These are phyloP conservation scores for Plectropomus leopardus DNA, from an alignment of 2,113 vertebrate genomes.

Conservation along the genomic window DNA sequence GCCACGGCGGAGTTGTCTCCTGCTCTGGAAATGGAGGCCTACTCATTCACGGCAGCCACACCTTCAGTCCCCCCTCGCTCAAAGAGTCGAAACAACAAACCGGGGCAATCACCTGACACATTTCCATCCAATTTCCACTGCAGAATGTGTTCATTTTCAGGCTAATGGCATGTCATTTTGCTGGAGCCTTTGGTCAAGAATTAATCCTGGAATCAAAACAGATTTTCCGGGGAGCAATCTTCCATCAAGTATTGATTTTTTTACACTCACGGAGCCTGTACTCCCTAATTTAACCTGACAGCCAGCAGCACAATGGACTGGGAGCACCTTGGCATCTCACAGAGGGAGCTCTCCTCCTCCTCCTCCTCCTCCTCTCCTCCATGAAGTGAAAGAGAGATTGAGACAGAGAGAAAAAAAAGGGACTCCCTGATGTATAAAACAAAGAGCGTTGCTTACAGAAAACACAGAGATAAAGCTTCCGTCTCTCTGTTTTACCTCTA, in stretches of 20 bases:
- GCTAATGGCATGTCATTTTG: slow-evolving; percentile 99
- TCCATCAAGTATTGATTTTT: slow-evolving; percentile 99
- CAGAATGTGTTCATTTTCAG: slow-evolving; percentile 99
- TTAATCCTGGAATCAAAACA: slow-evolving; percentile 99
- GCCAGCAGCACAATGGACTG: slow-evolving; percentile 98
- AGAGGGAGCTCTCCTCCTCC: slow-evolving; percentile 90
- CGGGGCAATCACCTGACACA: slow-evolving; percentile 98
- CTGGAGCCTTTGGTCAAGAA: slow-evolving; percentile 97
- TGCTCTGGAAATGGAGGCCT: slow-evolving; percentile 90
- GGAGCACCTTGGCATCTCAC: slow-evolving; percentile 97
- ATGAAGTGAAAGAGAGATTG: slow-evolving; percentile 83
- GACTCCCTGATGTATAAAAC: slow-evolving; percentile 81
- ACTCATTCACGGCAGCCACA: slow-evolving; percentile 90
- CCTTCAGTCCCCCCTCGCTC: slow-evolving; percentile 88
- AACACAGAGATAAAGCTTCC: slow-evolving; percentile 77
- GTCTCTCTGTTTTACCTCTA: slow-evolving; percentile 88
- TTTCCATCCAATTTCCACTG: slow-evolving; percentile 99
- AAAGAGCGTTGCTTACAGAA: slow-evolving; percentile 83
- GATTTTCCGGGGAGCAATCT: slow-evolving; percentile 99
- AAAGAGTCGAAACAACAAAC: slow-evolving; percentile 92
- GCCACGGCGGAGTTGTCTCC: slow-evolving; percentile 87
- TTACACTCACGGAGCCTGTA: slow-evolving; percentile 99
- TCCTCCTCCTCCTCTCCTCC: slow-evolving; percentile 72
- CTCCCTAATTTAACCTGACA: slow-evolving; percentile 99
- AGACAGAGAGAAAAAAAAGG: slow-evolving; percentile 49